Conservation (phyloP, 2,797 vertebrate genomes). For the Tangara arthus region DNA sequence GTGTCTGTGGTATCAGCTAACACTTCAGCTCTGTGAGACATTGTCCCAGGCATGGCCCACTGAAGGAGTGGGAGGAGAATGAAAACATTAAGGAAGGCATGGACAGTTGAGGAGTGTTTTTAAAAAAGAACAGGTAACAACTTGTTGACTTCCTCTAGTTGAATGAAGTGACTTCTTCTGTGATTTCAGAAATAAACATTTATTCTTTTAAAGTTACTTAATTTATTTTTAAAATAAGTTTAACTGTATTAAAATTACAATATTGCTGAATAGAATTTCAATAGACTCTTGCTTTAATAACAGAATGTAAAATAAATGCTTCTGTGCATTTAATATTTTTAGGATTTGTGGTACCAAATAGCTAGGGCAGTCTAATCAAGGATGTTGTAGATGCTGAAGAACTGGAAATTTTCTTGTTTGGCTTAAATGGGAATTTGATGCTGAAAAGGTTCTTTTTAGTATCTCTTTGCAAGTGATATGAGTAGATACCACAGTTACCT, state of each 20-base stretch:
- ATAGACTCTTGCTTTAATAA: not conserved
- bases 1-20: not conserved
- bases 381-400: not conserved
- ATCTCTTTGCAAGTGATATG: accelerated
- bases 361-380: not conserved
- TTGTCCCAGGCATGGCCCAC: not conserved
- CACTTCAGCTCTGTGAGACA: not conserved
- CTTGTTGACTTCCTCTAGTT: not conserved
- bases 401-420: not conserved
- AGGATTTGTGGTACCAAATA: not conserved
- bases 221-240: not conserved
- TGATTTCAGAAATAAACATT: not conserved
- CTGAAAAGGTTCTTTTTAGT: not conserved
- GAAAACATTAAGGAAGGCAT: not conserved
- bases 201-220: not conserved
- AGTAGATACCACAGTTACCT: not conserved
- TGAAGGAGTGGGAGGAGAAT: not conserved
- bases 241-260: not conserved
- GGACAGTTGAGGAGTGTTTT: not conserved
- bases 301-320: not conserved
- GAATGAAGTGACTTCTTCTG: not conserved
- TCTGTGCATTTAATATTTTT: not conserved
- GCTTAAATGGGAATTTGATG: not conserved
- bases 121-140: not conserved
- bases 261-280: not conserved